phyloP scores from a whole-genome alignment of 2,888 invertebrate genomes.

The Mythimna lalbum region DNA sequence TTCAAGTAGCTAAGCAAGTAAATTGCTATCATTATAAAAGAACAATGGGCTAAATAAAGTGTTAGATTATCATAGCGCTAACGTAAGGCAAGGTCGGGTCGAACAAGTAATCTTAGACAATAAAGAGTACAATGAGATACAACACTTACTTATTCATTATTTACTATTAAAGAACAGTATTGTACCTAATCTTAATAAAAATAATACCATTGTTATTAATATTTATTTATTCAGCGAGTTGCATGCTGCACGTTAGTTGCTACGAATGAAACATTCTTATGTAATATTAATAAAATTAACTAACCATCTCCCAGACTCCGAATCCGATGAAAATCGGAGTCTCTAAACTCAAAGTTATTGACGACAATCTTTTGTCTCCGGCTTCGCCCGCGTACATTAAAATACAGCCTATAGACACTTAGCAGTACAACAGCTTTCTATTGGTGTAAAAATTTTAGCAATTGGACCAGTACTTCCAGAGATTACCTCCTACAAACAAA shows the following conservation, averaged over 20 bases:
- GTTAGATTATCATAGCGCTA: conserved; percentile 16
- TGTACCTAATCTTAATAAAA: conserved; percentile 22
- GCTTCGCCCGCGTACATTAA: no score
- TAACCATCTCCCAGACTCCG: no score
- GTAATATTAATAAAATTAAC: neutral
- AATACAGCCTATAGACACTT: no score
- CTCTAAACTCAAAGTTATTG: no score
- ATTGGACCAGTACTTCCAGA: no score
- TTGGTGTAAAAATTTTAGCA: no score
- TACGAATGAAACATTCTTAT: neutral
- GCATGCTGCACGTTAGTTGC: conserved; percentile 42
- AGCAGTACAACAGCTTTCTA: no score
- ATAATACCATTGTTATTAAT: neutral
- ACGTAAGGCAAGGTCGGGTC: conserved; percentile 35
- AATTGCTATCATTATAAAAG: conserved; percentile 26
- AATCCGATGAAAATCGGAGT: no score
- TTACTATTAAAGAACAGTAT: conserved; percentile 12
- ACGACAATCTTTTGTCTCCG: no score
- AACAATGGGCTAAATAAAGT: conserved; percentile 44
- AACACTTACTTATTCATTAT: conserved; percentile 12
- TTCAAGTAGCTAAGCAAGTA: conserved; percentile 5
- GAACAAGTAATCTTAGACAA: conserved; percentile 37
- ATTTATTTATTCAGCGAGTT: conserved; percentile 23
- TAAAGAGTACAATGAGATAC: conserved; percentile 40
- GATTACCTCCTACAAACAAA: no score